A percentile compares a stretch with the other conserved stretches of the same genome.
These are phyloP conservation scores for Phrynocephalus vlangalii DNA, from an alignment of 2,797 vertebrate genomes.

Conservation along the genomic window DNA sequence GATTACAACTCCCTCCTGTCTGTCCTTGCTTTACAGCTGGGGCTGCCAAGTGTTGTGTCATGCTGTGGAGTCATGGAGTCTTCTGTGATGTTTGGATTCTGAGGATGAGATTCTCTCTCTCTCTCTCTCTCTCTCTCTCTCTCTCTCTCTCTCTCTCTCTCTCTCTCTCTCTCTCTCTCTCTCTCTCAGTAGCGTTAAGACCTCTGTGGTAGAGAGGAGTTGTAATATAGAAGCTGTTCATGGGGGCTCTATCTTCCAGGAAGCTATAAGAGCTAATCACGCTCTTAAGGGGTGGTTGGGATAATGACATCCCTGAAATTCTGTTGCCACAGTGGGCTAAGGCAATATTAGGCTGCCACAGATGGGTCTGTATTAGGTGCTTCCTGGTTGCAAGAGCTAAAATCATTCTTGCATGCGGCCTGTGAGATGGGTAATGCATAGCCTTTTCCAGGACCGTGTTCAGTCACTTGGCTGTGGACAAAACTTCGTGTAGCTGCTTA, in stretches of 20 bases:
- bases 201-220: not conserved
- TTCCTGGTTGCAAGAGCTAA: not conserved
- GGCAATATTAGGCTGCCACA: not conserved
- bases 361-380: not conserved
- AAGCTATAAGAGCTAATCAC: not conserved
- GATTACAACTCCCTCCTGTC: too few relatives aligned
- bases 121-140: too few relatives aligned
- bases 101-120: not conserved
- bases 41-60: not conserved
- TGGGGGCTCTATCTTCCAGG: not conserved
- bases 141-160: too few relatives aligned
- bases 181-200: too few relatives aligned
- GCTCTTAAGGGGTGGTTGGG: too few relatives aligned
- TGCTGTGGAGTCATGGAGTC: not conserved
- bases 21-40: not conserved
- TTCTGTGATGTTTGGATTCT: not conserved
- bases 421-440: not conserved
- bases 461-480: conserved; percentile 9
- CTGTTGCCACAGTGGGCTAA: not conserved
- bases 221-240: not conserved
- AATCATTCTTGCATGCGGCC: not conserved
- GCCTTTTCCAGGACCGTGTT: not conserved
- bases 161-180: too few relatives aligned
- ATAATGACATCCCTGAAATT: not conserved
- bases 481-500: not conserved